Evolutionary conservation across 2,888 invertebrate species (phyloP), one percentile per base, ranked within the genome.

Genomic region (Euclidia mi): DNA sequence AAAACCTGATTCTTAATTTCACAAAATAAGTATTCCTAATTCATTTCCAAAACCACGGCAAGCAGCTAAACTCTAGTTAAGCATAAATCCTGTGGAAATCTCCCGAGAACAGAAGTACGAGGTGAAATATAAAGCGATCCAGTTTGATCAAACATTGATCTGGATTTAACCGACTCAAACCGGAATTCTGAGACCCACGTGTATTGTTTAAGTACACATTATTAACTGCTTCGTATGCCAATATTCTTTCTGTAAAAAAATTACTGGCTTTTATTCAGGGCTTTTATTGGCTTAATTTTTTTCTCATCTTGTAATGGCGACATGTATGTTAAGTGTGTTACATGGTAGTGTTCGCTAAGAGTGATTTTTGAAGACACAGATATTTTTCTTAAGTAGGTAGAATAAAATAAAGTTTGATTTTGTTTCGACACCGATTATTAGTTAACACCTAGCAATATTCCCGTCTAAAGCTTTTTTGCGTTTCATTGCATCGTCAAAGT

Each of bases 101-200:
- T 3, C 34, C 2, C 12, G 34, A 11, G 41, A 4, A 34, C 25
- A 35, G 6, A n/a, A 4, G 29, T 25, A 41, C 46, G 40, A 48
- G 43, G 31, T 47, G 52, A 70, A 56, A 60, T 60, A 65, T 29
- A 59, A 65, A 53, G 50, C 40, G 48, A 70, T 55, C 53, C 40
- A 15, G 41, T 47, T 51, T 57, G 56, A 52, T 49, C 55, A 70
- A 70, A 68, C 42, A 56, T 35, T 31, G 51, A 45, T 34, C 18
- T 32, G 43, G 46, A 44, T 52, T 6, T 3, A 42, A 29, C 34
- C 18, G 29, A 10, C 37, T 34, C 31, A 9, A 50, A 31, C 35
- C 25, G 25, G 31, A 42, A 37, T 35, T 28, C 9, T 28, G 12
- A 3, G 28, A 11, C 12, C 29, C 9, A 40, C 17, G 17, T 32